Base-by-base conservation (phyloP, 2,113 vertebrate genomes). In the Pelodiscus sinensis region DNA sequence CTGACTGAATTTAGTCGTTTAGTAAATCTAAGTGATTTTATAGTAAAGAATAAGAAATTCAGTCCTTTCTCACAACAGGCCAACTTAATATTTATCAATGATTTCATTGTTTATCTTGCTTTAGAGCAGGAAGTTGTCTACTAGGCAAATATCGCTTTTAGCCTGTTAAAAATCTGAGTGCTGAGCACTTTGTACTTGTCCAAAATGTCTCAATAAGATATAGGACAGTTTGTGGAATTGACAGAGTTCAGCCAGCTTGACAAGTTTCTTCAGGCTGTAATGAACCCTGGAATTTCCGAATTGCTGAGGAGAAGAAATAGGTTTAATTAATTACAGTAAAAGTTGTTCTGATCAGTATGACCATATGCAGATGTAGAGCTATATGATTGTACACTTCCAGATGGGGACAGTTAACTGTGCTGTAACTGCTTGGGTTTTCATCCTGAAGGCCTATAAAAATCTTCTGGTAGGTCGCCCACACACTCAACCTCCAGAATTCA, bases 241-340 rank as follows among this genome's bases (percentile, higher is more conserved):
- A 50, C 73, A 77, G 73, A 4, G 0, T 73, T 91, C 92, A 94
- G 56, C n/a, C 81, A 85, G 92, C 94, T 78, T 81, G 86, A 87
- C 89, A 10, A 81, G 44, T 31, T 94, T 27, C 80, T 96, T 82
- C 52, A 84, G 55, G 58, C n/a, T 95, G 84, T 56, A 73, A 84
- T 95, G 86, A 96, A 89, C 94, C 95, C 90, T 3, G 65, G 96
- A 5, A 91, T 73, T 80, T 71, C 71, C 90, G 92, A 95, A 87
- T 87, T 92, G 29, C 24, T 91, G 52, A 52, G 21, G 15, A 87
- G 87, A 91, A 73, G 84, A 85, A 95, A 84, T 22, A 88, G 91
- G 85, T 90, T 94, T 93, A 96, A 85, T 91, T 83, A 93, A 92
- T 96, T 91, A 94, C 89, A 90, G 65, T 92, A 92, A 87, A 81